A percentile compares a stretch with the other conserved stretches of the same genome.
Conservation (phyloP, 2,888 invertebrate species). For the Apotomis betuletana region DNA sequence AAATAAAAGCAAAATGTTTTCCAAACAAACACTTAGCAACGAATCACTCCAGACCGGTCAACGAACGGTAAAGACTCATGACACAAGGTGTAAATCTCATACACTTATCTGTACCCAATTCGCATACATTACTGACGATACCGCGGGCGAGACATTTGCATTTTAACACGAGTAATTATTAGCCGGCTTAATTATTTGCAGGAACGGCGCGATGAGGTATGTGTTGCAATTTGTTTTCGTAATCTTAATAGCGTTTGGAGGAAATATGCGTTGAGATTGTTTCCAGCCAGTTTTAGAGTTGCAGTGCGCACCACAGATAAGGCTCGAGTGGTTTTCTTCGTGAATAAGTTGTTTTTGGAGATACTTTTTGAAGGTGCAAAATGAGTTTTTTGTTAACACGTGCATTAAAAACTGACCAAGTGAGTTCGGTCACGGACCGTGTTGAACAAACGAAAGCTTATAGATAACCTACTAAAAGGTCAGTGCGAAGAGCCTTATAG, state of each 20-base stretch:
- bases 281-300: conserved; percentile 35
- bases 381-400: too few species aligned
- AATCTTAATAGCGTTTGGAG: conserved; percentile 66
- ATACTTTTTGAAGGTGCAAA: neutral
- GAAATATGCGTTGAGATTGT: conserved; percentile 51
- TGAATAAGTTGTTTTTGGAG: conserved; percentile 21
- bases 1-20: conserved; percentile 41
- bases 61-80: conserved; percentile 69
- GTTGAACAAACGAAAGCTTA: too few species aligned
- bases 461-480: too few species aligned
- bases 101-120: conserved; percentile 75
- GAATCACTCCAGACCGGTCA: conserved; percentile 58
- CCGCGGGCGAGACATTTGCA: conserved; percentile 79
- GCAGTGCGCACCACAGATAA: conserved; percentile 32
- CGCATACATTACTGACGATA: conserved; percentile 66
- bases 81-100: conserved; percentile 76
- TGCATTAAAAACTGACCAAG: too few species aligned
- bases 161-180: conserved; percentile 77
- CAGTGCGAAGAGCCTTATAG: too few species aligned
- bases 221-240: conserved; percentile 75
- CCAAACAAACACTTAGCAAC: conserved; percentile 43
- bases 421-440: too few species aligned
- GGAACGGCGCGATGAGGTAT: conserved; percentile 67
- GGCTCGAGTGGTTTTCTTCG: conserved; percentile 13
- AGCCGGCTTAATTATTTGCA: conserved; percentile 72